Evolutionary conservation across 2,113 vertebrate species (phyloP), one percentile per base, ranked within the genome.

Genomic region (Cisticola juncidis): DNA sequence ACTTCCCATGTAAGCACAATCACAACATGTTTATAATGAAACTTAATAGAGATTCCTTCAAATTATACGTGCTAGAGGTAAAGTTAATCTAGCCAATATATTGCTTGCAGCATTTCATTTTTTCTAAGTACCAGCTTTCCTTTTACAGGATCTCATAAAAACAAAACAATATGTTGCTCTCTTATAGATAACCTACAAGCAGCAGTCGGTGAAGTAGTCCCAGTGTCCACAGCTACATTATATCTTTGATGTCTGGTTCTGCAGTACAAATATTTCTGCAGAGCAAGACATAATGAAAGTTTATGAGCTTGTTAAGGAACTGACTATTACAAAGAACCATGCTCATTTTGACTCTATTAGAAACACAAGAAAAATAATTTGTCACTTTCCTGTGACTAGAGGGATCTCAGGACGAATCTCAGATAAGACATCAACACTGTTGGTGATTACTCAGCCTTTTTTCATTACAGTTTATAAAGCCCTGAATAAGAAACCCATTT

Each of bases 291-390:
- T 95, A 96, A 96, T 94, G 92, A 83, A 96, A 96, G 82, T 95
- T 97, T 96, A 94, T 90, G 79, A 83, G 90, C 92, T 95, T 94
- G 76, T 96, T 96, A 96, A 96, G 53, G 79, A 93, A 94, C 68
- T 73, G 64, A 90, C 79, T 87, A 64, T 96, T 95, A 83, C 82
- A 90, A 93, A 96, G 62, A 86, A 60, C 60, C 60, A 13, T 51
- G 31, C 65, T 96, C 90, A 93, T 95, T 97, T 96, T 92, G 76
- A 90, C 64, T 95, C 93, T 93, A 84, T 93, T 88, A 96, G 94
- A 93, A 96, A 94, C 90, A 91, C 65, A 92, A 48, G 91, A 92
- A 95, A 96, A 95, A 95, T 88, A 90, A 94, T 94, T 94, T 96
- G 86, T 96, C 96, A 74, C 92, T 94, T 96, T 92, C 66, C 73